Percentiles rank a stretch among this genome's conserved stretches.
Conservation (phyloP, 2,797 vertebrate genomes). For the Typhlichthys eigenmanni region DNA sequence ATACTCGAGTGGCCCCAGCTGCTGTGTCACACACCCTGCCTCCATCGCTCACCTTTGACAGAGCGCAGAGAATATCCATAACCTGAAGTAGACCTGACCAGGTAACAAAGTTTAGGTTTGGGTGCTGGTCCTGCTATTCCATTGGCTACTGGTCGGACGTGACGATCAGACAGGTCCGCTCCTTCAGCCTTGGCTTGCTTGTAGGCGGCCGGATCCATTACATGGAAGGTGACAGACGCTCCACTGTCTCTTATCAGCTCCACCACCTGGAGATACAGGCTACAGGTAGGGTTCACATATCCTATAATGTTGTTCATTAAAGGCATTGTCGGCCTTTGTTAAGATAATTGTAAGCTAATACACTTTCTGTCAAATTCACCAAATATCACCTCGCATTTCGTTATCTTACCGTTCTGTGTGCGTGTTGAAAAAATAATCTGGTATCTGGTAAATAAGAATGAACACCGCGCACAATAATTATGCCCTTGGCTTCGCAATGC, state of each 20-base stretch:
- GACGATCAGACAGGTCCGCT: conserved; percentile 72
- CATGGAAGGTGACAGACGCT: conserved; percentile 79
- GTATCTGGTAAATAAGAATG: too few species aligned
- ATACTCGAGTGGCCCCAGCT: too few species aligned
- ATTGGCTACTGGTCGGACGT: conserved; percentile 50
- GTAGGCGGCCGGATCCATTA: conserved; percentile 85
- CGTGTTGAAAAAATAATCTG: too few species aligned
- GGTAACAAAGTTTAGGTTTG: conserved; percentile 87
- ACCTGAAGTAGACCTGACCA: conserved; percentile 78
- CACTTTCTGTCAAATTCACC: too few species aligned
- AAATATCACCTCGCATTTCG: too few species aligned
- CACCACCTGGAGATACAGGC: conserved; percentile 82
- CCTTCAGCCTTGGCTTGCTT: conserved; percentile 76
- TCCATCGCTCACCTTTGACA: conserved; percentile 74
- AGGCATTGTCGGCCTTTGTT: too few species aligned
- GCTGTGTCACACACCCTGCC: neutral
- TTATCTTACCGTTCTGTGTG: too few species aligned
- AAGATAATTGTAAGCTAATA: too few species aligned
- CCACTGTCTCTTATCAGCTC: conserved; percentile 83
- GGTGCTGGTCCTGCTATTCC: conserved; percentile 40
- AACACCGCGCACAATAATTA: too few species aligned
- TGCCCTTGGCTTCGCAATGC: too few species aligned
- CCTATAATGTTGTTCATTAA: too few species aligned
- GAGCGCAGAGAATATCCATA: conserved; percentile 90
- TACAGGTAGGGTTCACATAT: neutral